Base-by-base conservation (phyloP, 2,888 invertebrate species). In the Caenorhabditis uteleia region DNA sequence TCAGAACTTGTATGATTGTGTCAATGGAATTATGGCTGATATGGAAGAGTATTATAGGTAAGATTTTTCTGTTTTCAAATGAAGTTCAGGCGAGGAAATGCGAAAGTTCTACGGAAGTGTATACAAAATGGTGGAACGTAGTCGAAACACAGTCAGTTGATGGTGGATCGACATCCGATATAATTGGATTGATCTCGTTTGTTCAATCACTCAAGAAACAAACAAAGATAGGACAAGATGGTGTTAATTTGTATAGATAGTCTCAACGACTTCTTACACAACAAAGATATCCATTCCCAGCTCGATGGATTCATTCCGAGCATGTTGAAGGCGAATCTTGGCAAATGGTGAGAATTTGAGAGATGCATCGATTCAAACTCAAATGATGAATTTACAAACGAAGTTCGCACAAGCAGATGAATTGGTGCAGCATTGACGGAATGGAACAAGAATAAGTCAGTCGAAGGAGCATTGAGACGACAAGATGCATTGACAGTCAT, bases 331-430 rank as follows among this genome's bases (percentile, higher is more conserved):
- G 98, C 29, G 99, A 99, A 88, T 99, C 98, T 92, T 93, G 42
- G 97, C 98, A 0, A 97, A 99, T 84, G 93, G 93, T 83, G 98
- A 99, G 86, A 98, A 99, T 65, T 93, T 98, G 53, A 98, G 98
- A 86, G 97, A 98, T 84, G 91, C 93, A 0, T 91, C 93, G 38
- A 95, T 95, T 78, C 95, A 95, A 84, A 91, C 92, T 1, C 68
- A 89, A 88, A 90, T 93, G 25, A 91, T 92, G 2, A 93, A 92
- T 50, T 88, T 99, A 47, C 98, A 98, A 86, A 91, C 94, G 85
- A 98, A 99, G 86, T 98, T 99, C 74, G 92, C 95, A 33, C 92
- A 94, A 0, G 98, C 99, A 86, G 97, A 99, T 85, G 95, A 95
- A 84, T 91, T 95, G 0, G 95, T 99, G 95, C 95, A 83, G 91